Evolutionary conservation across 2,888 invertebrate species (phyloP).

Genomic region (Drosophila lutescens): DNA sequence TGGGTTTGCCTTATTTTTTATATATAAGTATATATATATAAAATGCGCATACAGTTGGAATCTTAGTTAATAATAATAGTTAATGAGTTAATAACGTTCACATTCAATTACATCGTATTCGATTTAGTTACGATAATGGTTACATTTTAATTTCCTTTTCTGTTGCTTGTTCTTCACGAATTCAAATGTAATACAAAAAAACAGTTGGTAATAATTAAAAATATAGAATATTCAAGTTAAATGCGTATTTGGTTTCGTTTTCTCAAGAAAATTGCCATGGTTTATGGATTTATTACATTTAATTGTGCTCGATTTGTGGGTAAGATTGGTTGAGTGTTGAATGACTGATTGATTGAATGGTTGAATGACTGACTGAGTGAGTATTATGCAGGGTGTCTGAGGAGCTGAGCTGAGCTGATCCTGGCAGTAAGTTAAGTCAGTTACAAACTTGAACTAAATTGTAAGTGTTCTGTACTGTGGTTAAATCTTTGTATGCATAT

Average conservation of each 20-base stretch:
- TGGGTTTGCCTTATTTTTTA: slow-evolving; percentile 32
- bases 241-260: slow-evolving; percentile 56
- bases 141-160: slow-evolving; percentile 32
- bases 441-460: slow-evolving; percentile 45
- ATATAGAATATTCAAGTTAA: slow-evolving; percentile 57
- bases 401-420: slow-evolving; percentile 42
- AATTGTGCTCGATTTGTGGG: slow-evolving; percentile 26
- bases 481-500: slow-evolving; percentile 67
- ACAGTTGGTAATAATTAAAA: slow-evolving; percentile 33
- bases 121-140: slow-evolving; percentile 58
- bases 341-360: slow-evolving; percentile 22
- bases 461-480: slow-evolving; percentile 34
- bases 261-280: slow-evolving; percentile 51
- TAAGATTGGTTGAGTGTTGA: slow-evolving; percentile 41
- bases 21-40: slow-evolving; percentile 34
- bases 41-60: slow-evolving; percentile 62
- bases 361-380: slow-evolving; percentile 21
- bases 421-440: slow-evolving; percentile 51
- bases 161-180: slow-evolving; percentile 31
- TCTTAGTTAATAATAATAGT: slow-evolving; percentile 72
- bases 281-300: slow-evolving; percentile 11
- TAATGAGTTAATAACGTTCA: slow-evolving; percentile 76
- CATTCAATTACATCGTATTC: slow-evolving; percentile 69
- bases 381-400: slow-evolving; percentile 31
- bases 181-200: slow-evolving; percentile 50